Percentiles rank a stretch among this genome's conserved stretches.
Evolutionary conservation across 2,888 invertebrate genomes (phyloP).

Genomic region (Biston betularia): DNA sequence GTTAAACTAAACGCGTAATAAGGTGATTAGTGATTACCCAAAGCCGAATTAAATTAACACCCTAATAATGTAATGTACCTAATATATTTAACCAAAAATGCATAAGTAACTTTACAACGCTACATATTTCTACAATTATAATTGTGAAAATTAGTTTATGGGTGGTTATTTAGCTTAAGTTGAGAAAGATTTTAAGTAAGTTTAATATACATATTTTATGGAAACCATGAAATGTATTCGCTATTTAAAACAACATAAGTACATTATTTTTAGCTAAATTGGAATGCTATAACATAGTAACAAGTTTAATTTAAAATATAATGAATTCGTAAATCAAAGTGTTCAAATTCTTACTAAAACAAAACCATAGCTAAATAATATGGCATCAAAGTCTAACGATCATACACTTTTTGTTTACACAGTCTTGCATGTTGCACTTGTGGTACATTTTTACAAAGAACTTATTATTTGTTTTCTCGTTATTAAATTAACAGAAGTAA

Average conservation of each 20-base stretch:
- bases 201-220: background rate
- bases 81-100: slow-evolving; percentile 26
- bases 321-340: too few relatives aligned
- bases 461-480: background rate
- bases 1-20: slow-evolving; percentile 26
- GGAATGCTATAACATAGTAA: too few relatives aligned
- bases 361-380: background rate
- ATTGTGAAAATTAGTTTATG: slow-evolving; percentile 19
- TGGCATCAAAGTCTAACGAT: background rate
- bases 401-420: background rate
- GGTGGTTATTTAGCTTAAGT: slow-evolving; percentile 12
- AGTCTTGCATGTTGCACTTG: background rate
- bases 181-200: slow-evolving; percentile 6
- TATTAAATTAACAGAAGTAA: background rate
- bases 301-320: too few relatives aligned
- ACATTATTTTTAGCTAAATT: too few relatives aligned
- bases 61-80: slow-evolving; percentile 17
- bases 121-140: slow-evolving; percentile 23
- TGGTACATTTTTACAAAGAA: background rate
- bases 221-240: background rate
- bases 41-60: slow-evolving; percentile 23
- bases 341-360: too few relatives aligned
- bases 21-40: slow-evolving; percentile 29
- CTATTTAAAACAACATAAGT: background rate
- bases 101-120: slow-evolving; percentile 30